Evolutionary conservation across 2,888 invertebrate species (phyloP).

Genomic region (Drosophila greeni): DNA sequence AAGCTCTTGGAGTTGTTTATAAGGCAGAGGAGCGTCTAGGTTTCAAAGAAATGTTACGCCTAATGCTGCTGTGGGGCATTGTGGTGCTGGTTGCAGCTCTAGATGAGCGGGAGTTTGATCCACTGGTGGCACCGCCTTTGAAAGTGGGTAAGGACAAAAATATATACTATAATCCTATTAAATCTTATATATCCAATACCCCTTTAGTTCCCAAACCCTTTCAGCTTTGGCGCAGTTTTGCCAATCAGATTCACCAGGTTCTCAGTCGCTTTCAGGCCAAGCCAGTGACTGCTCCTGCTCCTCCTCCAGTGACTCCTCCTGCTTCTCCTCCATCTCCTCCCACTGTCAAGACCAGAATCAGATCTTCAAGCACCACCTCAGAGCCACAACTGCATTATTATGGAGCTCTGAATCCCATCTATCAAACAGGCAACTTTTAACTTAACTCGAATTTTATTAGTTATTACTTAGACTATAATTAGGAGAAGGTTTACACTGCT

Average conservation of each 20-base stretch:
- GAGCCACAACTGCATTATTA: conserved; percentile 48
- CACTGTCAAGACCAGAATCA: conserved; percentile 23
- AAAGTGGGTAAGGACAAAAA: conserved; percentile 44
- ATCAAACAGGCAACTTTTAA: conserved; percentile 49
- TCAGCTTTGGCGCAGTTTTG: conserved; percentile 47
- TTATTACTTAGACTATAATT: conserved; percentile 15
- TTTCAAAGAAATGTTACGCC: conserved; percentile 35
- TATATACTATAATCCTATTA: too few species aligned
- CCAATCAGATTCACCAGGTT: conserved; percentile 42
- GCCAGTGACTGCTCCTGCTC: not conserved
- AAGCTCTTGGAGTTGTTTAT: conserved; percentile 46
- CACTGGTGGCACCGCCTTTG: conserved; percentile 52
- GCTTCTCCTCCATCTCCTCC: not conserved
- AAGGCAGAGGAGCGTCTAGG: conserved; percentile 22
- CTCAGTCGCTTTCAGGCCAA: conserved; percentile 31
- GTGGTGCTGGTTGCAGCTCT: conserved; percentile 17
- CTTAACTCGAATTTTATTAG: conserved; percentile 17
- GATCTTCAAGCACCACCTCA: conserved; percentile 15
- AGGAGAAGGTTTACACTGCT: not conserved
- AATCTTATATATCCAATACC: too few species aligned
- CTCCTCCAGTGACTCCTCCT: conserved; percentile 1
- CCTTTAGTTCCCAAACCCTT: conserved; percentile 31
- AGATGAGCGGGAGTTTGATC: conserved; percentile 58
- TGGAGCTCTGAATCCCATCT: conserved; percentile 65
- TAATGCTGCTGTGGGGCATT: conserved; percentile 29